Evolutionary conservation across 1,140 invertebrate genomes (phyloP), one percentile per base, ranked within the genome.

Genomic region (Cherax quadricarinatus): DNA sequence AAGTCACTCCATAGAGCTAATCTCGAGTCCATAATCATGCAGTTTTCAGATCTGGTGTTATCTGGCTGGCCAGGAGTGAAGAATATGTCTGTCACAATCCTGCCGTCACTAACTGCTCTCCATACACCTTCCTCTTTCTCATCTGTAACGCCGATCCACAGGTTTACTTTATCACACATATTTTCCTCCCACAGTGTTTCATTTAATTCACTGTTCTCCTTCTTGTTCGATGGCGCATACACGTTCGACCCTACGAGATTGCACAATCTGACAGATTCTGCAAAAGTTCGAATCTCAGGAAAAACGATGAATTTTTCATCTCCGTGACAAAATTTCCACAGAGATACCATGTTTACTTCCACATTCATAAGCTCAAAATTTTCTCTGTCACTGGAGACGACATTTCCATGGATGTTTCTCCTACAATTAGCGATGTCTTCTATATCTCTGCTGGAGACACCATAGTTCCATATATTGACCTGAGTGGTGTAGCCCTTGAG

Each of bases 71-170:
- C 83, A 21, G 48, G 82, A n/a, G 41, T 75, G 6, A 49, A 91
- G n/a, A 16, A 21, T 49, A 86, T 81, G 21, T 91, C 83, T 2
- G 14, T 41, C 18, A 91, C 16, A 4, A 86, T 53, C 78, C 66
- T 3, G 1, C 49, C n/a, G 60, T 91, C 89, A 10, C 41, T 75
- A 24, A 66, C 41, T 9, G 83, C 10, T 18, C 82, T 73, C 89
- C 89, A 91, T 0, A 80, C 60, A 5, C 89, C 89, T 48, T 91
- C 89, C 48, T 91, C 89, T 7, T 85, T 48, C 48, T 41, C n/a
- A 57, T 91, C 89, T 48, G 89, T 86, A 5, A 80, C 48, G 24
- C 83, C 89, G 12, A 91, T 16, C 89, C 89, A 91, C 53, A 86
- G 18, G 18, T 73, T 70, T 7, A 70, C 62, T 21, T 21, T 49